Conservation (phyloP, 2,888 invertebrate genomes). For the Drosophila maculinotata region DNA sequence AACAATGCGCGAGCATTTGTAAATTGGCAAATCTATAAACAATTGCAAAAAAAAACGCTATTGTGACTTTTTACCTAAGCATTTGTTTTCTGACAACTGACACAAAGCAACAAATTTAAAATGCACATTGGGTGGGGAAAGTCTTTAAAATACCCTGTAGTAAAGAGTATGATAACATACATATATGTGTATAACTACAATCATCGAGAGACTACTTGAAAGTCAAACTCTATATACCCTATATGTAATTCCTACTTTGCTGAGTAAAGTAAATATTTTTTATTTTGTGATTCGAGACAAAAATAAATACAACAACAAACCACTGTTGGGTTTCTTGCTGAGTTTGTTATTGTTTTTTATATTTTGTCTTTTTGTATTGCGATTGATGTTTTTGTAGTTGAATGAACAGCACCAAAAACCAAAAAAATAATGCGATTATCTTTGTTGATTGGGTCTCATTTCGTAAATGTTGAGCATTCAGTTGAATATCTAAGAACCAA, state of each 20-base stretch:
- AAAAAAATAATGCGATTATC: constrained; percentile 45
- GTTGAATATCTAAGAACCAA: constrained; percentile 14
- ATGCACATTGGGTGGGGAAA: neutral
- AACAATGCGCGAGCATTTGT: constrained; percentile 37
- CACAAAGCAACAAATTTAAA: constrained; percentile 2
- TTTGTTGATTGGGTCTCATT: constrained; percentile 22
- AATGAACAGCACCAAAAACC: constrained; percentile 34
- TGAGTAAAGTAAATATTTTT: too few relatives aligned
- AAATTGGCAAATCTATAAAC: constrained; percentile 19
- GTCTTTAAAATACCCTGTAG: neutral
- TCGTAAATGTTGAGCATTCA: constrained; percentile 5
- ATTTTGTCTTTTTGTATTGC: constrained; percentile 17
- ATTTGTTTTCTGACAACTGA: constrained; percentile 19
- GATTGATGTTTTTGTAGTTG: constrained; percentile 21
- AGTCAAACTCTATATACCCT: neutral
- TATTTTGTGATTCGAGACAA: constrained; percentile 1
- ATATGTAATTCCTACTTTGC: too few relatives aligned
- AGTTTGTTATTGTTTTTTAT: constrained; percentile 9
- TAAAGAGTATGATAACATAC: too few relatives aligned
- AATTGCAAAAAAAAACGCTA: neutral
- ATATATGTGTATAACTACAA: too few relatives aligned
- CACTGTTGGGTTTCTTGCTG: constrained; percentile 17
- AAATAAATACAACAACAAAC: constrained; percentile 16
- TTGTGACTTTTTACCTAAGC: neutral
- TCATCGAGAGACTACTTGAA: too few relatives aligned